Evolutionary conservation across 2,113 vertebrate species (phyloP).

Genomic region (Sialia sialis): DNA sequence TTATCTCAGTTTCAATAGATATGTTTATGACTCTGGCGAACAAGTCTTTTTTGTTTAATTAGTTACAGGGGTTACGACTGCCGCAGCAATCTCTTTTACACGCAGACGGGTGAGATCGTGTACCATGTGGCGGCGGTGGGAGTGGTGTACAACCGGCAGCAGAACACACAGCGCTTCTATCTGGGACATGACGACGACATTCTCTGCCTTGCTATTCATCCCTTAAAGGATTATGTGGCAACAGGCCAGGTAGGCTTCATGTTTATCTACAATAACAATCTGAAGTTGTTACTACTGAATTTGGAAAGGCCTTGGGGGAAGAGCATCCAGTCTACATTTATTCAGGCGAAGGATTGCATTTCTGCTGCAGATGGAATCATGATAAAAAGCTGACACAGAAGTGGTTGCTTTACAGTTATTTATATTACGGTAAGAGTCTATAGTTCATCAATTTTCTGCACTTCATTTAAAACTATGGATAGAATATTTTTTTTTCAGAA

Average conservation of each 20-base stretch:
- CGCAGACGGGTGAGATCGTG: conserved; percentile 96
- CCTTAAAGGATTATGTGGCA: conserved; percentile 94
- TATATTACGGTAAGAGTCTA: background rate
- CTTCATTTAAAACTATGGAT: background rate
- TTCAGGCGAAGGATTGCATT: background rate
- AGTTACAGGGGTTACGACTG: conserved; percentile 98
- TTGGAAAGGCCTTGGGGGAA: background rate
- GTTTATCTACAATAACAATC: background rate
- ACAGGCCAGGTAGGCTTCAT: conserved; percentile 88
- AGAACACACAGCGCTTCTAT: conserved; percentile 96
- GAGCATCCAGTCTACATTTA: background rate
- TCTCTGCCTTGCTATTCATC: conserved; percentile 94
- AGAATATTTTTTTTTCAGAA: background rate
- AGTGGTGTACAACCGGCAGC: conserved; percentile 95
- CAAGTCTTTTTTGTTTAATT: background rate
- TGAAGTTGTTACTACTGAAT: background rate
- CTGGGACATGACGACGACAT: conserved; percentile 96
- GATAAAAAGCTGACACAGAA: background rate
- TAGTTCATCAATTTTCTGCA: background rate
- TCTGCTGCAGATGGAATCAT: background rate
- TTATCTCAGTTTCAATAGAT: background rate
- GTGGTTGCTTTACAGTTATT: background rate
- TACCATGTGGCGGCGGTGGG: conserved; percentile 97
- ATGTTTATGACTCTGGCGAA: background rate
- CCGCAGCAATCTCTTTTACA: conserved; percentile 97